These are phyloP conservation scores for Mustela nigripes DNA, from an alignment of 2,113 vertebrate species.

Conservation along the genomic window DNA sequence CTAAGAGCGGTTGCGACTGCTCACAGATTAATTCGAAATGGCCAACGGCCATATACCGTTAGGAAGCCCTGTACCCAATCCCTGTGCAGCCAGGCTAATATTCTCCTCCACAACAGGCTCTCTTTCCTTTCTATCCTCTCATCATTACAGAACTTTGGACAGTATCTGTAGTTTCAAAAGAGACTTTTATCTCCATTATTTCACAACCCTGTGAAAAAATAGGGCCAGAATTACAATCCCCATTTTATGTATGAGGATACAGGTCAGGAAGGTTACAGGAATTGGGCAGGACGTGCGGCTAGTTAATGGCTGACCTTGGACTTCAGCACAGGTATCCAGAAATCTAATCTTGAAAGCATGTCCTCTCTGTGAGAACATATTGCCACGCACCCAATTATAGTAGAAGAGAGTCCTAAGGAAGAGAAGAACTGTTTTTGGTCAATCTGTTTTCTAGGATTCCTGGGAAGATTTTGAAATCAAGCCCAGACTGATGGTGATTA, in stretches of 20 bases:
- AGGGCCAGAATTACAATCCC: background rate
- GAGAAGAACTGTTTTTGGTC: constrained; percentile 24
- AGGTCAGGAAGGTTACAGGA: constrained; percentile 37
- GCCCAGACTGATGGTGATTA: background rate
- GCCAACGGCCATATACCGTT: constrained; percentile 68
- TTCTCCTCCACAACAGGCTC: constrained; percentile 29
- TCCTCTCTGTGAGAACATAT: background rate
- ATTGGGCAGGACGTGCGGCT: background rate
- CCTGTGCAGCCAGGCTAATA: constrained; percentile 65
- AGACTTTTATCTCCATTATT: constrained; percentile 24
- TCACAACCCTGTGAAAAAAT: background rate
- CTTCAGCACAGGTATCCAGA: constrained; percentile 2
- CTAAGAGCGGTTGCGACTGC: constrained; percentile 80
- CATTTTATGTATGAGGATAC: background rate
- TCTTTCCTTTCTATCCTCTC: background rate
- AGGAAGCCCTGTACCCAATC: constrained; percentile 68
- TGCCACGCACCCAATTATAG: background rate
- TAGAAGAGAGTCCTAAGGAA: background rate
- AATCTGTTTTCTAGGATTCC: constrained; percentile 34
- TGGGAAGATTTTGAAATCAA: constrained; percentile 23
- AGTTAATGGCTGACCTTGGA: constrained; percentile 43
- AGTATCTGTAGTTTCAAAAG: constrained; percentile 36
- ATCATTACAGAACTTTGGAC: background rate
- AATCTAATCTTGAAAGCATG: background rate
- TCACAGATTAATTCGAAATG: constrained; percentile 75